Evolutionary conservation across 2,113 vertebrate species (phyloP), one percentile per base, ranked within the genome.

Genomic region (Thomomys bottae): DNA sequence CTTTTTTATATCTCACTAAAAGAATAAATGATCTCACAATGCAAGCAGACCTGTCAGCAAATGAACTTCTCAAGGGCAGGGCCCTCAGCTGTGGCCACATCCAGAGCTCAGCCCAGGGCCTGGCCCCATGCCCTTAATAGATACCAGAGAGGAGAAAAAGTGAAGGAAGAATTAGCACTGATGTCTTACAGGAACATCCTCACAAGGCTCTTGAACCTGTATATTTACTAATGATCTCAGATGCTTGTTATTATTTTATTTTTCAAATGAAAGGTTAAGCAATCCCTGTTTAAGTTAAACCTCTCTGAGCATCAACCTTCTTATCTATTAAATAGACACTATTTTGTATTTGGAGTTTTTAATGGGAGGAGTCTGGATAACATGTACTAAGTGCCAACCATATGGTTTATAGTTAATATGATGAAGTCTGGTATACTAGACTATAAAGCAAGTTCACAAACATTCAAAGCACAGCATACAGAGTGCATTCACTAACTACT

Each of bases 251-350:
- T 59, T 75, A 66, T 40, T 84, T 40, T 70, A 49, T 87, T 92
- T 96, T 90, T 66, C 83, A 93, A 93, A 67, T 79, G 23, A 92
- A 21, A 76, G 34, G 40, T 3, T 73, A 86, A 76, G n/a, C 28
- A 86, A 36, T 80, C 81, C 45, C 49, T 24, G 8, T 78, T 45
- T 78, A 5, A 89, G 23, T 70, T 59, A 79, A 89, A 85, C n/a
- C 24, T 67, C 79, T 68, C 70, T 79, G 59, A 49, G 66, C 72
- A n/a, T 92, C 45, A 23, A 21, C 68, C 84, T 91, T 66, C 84
- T 82, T 67, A 24, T 84, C 42, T 38, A 38, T 80, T 79, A 84
- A 89, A 84, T 87, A 90, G 45, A 80, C 30, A 87, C 36, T 49
- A 36, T 38, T 83, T 92, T 76, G 7, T 42, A 34, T 84, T 64